Conservation (phyloP, 2,888 invertebrate species). For the Lasioglossum villosulum region DNA sequence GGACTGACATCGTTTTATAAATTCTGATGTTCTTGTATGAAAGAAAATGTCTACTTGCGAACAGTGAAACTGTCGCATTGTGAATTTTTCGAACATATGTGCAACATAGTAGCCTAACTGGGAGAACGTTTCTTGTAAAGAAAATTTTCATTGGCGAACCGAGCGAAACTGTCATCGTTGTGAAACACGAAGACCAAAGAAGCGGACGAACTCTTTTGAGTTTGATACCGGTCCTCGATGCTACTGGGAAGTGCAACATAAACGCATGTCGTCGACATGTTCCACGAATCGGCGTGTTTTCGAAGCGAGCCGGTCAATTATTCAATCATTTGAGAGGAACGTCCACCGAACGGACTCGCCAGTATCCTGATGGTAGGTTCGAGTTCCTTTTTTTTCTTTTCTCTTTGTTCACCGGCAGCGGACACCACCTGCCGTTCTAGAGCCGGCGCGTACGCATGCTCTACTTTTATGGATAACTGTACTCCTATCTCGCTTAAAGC, state of each 20-base stretch:
- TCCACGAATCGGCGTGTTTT: constrained; percentile 35
- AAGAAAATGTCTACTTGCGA: background rate
- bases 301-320: constrained; percentile 50
- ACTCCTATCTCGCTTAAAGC: constrained; percentile 73
- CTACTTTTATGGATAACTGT: constrained; percentile 78
- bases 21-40: background rate
- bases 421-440: constrained; percentile 76
- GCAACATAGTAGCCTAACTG: background rate
- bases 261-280: constrained; percentile 12
- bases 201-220: background rate
- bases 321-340: constrained; percentile 58
- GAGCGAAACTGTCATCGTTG: background rate
- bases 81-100: background rate
- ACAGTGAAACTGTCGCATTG: background rate
- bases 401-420: constrained; percentile 74
- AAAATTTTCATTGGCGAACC: background rate
- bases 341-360: constrained; percentile 44
- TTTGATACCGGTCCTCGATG: background rate
- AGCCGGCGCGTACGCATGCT: constrained; percentile 73
- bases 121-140: background rate
- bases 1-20: background rate
- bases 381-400: constrained; percentile 55
- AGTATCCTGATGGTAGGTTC: constrained; percentile 62
- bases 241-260: constrained; percentile 21
- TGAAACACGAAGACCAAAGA: background rate